Percentiles rank a stretch among this genome's conserved stretches.
These are phyloP conservation scores for Anolis sagrei DNA, from an alignment of 2,113 vertebrate genomes.

Conservation along the genomic window DNA sequence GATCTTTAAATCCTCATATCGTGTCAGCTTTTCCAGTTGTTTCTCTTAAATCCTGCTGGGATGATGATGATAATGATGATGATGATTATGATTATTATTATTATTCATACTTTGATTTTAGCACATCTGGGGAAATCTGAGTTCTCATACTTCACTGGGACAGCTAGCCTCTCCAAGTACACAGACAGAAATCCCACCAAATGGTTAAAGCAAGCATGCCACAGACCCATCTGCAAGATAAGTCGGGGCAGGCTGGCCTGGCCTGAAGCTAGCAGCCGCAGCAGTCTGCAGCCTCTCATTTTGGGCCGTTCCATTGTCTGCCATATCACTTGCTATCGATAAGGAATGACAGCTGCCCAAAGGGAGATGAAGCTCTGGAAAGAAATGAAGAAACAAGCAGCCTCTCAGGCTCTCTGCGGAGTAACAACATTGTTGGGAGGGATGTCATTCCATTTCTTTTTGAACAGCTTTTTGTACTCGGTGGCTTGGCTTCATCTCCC, in stretches of 20 bases:
- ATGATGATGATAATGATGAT: too few species aligned
- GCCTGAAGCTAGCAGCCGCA: not conserved
- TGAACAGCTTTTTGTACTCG: not conserved
- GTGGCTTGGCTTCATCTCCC: not conserved
- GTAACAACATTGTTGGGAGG: not conserved
- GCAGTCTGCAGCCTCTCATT: not conserved
- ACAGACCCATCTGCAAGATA: not conserved
- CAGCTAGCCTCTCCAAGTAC: not conserved
- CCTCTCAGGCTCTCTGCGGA: not conserved
- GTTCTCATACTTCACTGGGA: too few species aligned
- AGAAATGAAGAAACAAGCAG: conserved; percentile 24
- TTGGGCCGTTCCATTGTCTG: conserved; percentile 12
- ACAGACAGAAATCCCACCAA: not conserved
- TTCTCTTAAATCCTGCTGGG: too few species aligned
- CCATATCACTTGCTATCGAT: conserved; percentile 20
- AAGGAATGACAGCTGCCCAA: conserved; percentile 29
- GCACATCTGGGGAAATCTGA: not conserved
- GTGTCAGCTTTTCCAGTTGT: too few species aligned
- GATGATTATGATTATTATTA: too few species aligned
- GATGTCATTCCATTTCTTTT: not conserved
- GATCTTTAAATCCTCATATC: too few species aligned
- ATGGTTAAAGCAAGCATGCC: not conserved
- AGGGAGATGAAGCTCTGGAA: conserved; percentile 14
- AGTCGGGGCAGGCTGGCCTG: not conserved
- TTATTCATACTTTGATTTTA: too few species aligned